Evolutionary conservation across 1,140 invertebrate species (phyloP), one percentile per base, ranked within the genome.

Genomic region (Zaprionus lachaisei): DNA sequence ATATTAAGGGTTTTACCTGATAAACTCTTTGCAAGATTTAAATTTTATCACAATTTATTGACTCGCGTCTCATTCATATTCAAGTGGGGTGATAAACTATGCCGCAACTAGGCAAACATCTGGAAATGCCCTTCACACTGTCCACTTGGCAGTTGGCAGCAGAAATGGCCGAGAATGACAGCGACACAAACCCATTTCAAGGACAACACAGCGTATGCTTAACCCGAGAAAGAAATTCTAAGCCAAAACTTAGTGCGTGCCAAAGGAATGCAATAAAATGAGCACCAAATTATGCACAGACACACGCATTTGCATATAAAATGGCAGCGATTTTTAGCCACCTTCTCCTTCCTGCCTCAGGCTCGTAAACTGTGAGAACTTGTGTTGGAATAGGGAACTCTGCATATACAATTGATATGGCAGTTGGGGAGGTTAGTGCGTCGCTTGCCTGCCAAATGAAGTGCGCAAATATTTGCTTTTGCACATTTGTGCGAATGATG

Each of bases 201-300:
- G 71, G 64, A 51, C 75, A 77, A 64, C 54, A 44, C 58, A 34
- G 51, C 75, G 64, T 73, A 77, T 77, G 70, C 38, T 58, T 68
- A 73, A 63, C 49, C 49, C 37, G 47, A 38, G 20, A 22, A 58
- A 34, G 41, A 11, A 62, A 51, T 51, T 51, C 47, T 24, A 51
- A 24, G 57, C 44, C n/a, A 62, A 56, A 41, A 67, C 51, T 31
- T 70, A 20, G 57, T 74, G 75, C 75, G 70, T 77, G 75, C 71
- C 63, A 67, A 73, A 68, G 64, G 71, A 77, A 77, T 77, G 75
- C 71, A 77, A 77, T 77, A 73, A 74, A 77, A 73, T 73, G 63
- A 38, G 60, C 71, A 68, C 12, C 51, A 68, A 57, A 77, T 73
- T 77, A 77, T 77, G 75, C 75, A 63, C 75, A 77, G 71, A 73